Percentiles rank a stretch among this genome's conserved stretches.
Conservation (phyloP, 1,140 invertebrate species). For the Copidosoma floridanum region DNA sequence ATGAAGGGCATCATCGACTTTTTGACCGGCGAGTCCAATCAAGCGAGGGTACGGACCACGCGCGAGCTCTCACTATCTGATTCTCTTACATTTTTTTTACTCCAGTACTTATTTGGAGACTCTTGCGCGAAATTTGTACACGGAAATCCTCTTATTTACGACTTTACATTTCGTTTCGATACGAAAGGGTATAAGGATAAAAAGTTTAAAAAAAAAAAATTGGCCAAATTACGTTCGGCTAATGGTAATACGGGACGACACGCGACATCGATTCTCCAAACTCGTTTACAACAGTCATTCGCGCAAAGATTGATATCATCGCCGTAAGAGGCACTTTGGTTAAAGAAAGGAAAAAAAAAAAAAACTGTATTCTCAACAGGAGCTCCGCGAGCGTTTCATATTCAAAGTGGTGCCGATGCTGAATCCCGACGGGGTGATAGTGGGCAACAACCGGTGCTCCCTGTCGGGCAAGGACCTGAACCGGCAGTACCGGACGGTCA, state of each 20-base stretch:
- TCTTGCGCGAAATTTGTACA: no score
- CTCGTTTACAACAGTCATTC: no score
- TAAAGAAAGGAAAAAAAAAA: no score
- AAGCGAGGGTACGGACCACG: constrained; percentile 62
- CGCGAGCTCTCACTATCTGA: no score
- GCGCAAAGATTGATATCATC: no score
- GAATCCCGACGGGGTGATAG: constrained; percentile 94
- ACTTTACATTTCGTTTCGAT: no score
- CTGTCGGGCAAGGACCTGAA: constrained; percentile 85
- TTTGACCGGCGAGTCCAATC: constrained; percentile 76
- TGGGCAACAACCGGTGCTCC: constrained; percentile 89
- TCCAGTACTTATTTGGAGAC: no score
- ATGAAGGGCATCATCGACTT: constrained; percentile 95
- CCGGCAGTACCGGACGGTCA: constrained; percentile 84
- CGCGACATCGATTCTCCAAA: constrained; percentile 5
- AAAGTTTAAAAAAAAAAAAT: not conserved
- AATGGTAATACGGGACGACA: no score
- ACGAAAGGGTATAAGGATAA: no score
- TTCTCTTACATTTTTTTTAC: not conserved
- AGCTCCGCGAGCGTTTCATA: constrained; percentile 89
- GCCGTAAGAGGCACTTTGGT: no score
- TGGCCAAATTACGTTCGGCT: not conserved
- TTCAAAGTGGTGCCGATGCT: constrained; percentile 96
- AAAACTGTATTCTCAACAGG: no score
- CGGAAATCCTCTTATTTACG: no score